A percentile compares a stretch with the other conserved stretches of the same genome.
These are phyloP conservation scores for Anguilla obscura DNA, from an alignment of 2,797 vertebrate species.

Conservation along the genomic window DNA sequence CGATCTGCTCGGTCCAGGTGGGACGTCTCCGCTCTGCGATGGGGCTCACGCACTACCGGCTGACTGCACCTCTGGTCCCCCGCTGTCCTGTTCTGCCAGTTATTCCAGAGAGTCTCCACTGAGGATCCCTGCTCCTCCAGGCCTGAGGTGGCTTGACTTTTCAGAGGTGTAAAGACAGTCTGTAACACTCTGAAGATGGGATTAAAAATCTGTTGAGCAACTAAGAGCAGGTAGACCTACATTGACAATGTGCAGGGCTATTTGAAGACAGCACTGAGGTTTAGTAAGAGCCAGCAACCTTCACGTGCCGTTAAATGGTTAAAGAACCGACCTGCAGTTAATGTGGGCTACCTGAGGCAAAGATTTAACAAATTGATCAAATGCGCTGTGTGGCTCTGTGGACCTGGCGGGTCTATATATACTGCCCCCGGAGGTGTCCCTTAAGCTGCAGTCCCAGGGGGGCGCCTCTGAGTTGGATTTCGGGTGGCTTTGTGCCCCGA, in stretches of 20 bases:
- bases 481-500: not conserved
- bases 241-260: not conserved
- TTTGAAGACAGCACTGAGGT: not conserved
- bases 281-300: not conserved
- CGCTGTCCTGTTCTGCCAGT: not conserved
- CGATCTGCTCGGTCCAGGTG: constrained; percentile 21
- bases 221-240: not conserved
- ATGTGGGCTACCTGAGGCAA: not conserved
- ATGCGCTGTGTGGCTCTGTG: not conserved
- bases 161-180: not conserved
- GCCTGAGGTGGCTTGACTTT: not conserved
- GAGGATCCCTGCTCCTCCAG: not conserved
- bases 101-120: too few relatives aligned
- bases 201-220: not conserved
- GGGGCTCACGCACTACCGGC: not conserved
- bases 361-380: not conserved
- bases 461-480: constrained; percentile 69
- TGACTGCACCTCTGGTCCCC: not conserved
- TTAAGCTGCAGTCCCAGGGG: constrained; percentile 62
- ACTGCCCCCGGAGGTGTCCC: constrained; percentile 58
- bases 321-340: not conserved
- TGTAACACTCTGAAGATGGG: constrained; percentile 17
- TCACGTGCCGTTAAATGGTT: not conserved
- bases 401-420: constrained; percentile 62
- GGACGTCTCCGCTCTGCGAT: not conserved